phyloP scores from a whole-genome alignment of 2,888 invertebrate genomes.

The Chrysina gloriosa region DNA sequence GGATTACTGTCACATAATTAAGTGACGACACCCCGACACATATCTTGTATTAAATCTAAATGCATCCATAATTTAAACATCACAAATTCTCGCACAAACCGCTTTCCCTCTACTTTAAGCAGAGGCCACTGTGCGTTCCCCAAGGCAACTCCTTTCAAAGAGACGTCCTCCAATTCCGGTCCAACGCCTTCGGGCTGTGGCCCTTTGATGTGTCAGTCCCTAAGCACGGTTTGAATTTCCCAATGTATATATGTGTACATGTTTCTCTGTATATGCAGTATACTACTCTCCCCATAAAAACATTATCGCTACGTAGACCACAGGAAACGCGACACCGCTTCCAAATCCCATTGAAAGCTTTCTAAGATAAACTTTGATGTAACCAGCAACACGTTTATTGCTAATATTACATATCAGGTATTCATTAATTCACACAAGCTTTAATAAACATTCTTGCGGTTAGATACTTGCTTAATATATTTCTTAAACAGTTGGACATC shows the following conservation, averaged over 20 bases:
- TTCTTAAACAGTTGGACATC: too few relatives aligned
- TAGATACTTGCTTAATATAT: background rate
- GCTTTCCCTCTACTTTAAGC: conserved; percentile 35
- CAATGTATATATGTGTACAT: conserved; percentile 43
- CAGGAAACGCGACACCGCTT: conserved; percentile 36
- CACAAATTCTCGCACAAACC: conserved; percentile 54
- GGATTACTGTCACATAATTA: conserved; percentile 31
- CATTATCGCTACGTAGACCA: conserved; percentile 34
- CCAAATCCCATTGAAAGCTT: conserved; percentile 41
- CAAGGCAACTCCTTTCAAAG: conserved; percentile 57
- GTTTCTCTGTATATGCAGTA: conserved; percentile 5
- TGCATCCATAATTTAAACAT: conserved; percentile 59
- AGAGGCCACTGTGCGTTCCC: conserved; percentile 45
- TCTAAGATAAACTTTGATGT: conserved; percentile 22
- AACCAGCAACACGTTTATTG: conserved; percentile 23
- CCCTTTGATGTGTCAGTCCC: conserved; percentile 52
- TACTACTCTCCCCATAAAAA: conserved; percentile 27
- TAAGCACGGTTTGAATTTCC: conserved; percentile 59
- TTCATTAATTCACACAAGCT: background rate
- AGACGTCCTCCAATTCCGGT: conserved; percentile 58
- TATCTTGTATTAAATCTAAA: conserved; percentile 50
- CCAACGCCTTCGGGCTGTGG: conserved; percentile 58
- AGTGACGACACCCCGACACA: conserved; percentile 33
- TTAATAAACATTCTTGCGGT: too few relatives aligned
- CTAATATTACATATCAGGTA: conserved; percentile 7